A percentile compares a stretch with the other conserved stretches of the same genome.
phyloP scores from a whole-genome alignment of 2,113 vertebrate genomes.

The Ceyx cyanopectus region DNA sequence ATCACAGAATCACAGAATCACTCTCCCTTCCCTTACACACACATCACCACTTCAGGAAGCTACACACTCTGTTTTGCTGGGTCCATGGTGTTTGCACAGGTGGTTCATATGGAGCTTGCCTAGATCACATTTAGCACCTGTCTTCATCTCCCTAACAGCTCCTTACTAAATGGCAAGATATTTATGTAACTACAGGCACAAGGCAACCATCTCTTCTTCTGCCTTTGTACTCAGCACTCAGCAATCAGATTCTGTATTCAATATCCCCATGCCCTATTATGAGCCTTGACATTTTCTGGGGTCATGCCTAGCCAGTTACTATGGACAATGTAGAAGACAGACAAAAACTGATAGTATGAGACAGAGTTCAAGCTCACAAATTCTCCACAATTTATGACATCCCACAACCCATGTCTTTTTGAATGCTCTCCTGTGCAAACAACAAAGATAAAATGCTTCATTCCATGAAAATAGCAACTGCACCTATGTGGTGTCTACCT shows the following conservation, averaged over 20 bases:
- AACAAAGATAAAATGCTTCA: neutral
- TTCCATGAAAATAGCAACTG: neutral
- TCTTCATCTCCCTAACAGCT: neutral
- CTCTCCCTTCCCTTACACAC: neutral
- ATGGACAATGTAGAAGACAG: neutral
- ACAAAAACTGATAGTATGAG: neutral
- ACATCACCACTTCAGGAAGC: neutral
- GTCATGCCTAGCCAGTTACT: neutral
- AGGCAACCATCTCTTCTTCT: neutral
- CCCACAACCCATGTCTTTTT: neutral
- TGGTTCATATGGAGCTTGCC: neutral
- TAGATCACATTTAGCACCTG: neutral
- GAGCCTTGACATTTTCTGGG: accelerated
- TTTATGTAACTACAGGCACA: neutral
- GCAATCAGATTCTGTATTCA: neutral
- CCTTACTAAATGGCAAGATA: neutral
- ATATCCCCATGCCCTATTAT: neutral
- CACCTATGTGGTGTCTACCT: neutral
- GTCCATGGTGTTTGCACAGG: accelerated
- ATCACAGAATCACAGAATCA: too few species aligned
- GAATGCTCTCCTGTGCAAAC: neutral
- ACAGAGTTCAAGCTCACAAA: neutral
- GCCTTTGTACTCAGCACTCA: neutral
- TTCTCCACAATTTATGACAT: neutral
- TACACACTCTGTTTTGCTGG: neutral